Evolutionary conservation across 2,888 invertebrate genomes (phyloP).

Genomic region (Nemotelus pantherinus): DNA sequence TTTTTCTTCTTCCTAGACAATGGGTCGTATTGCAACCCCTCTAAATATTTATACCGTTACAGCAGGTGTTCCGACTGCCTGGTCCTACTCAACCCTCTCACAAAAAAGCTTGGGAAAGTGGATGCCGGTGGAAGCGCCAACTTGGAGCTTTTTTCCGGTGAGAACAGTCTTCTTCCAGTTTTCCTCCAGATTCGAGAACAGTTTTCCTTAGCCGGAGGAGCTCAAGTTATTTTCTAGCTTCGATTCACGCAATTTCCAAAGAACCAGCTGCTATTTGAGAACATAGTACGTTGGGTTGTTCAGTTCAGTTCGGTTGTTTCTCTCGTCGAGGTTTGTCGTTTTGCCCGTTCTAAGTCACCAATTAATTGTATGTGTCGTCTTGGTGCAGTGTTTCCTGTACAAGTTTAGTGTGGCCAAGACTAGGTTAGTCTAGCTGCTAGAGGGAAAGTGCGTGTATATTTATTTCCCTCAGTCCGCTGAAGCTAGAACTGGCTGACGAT

Average conservation of each 20-base stretch:
- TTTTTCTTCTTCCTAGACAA: no score
- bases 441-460: neutral
- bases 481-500: neutral
- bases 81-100: neutral
- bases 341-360: constrained; percentile 1
- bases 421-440: constrained; percentile 1
- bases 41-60: neutral
- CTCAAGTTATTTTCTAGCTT: constrained; percentile 21
- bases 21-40: no score
- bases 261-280: constrained; percentile 30
- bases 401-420: neutral
- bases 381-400: constrained; percentile 23
- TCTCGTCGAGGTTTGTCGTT: constrained; percentile 54
- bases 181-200: constrained; percentile 16
- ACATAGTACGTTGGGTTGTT: constrained; percentile 31
- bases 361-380: constrained; percentile 16
- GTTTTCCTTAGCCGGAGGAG: constrained; percentile 7
- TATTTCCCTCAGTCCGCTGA: neutral
- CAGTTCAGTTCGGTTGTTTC: constrained; percentile 54
- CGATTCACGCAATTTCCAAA: neutral
- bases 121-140: constrained; percentile 24
- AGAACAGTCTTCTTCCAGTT: constrained; percentile 38
- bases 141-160: constrained; percentile 14
- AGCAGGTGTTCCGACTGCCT: neutral
- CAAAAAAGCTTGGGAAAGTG: neutral